phyloP scores from a whole-genome alignment of 2,888 invertebrate genomes.

The Petrolisthes manimaculis region DNA sequence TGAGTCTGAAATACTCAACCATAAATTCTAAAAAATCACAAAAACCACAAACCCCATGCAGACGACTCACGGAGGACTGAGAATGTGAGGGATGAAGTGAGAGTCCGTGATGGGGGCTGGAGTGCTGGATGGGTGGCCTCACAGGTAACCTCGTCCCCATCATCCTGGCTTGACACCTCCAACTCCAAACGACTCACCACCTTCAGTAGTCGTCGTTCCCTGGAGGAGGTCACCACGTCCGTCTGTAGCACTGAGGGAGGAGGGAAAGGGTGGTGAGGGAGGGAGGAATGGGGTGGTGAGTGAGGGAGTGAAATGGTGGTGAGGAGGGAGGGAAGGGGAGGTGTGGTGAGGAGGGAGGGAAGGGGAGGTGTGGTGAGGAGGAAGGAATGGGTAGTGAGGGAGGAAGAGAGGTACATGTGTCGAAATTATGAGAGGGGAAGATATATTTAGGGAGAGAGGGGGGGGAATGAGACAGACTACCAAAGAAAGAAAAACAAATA shows the following conservation, averaged over 20 bases:
- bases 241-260: conserved; percentile 25
- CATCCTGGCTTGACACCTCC: conserved; percentile 30
- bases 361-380: not conserved
- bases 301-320: not conserved
- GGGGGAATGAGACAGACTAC: not conserved
- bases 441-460: not conserved
- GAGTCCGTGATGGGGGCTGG: conserved; percentile 25
- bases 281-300: no score
- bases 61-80: conserved; percentile 61
- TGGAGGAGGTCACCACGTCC: conserved; percentile 6
- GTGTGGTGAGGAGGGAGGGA: not conserved
- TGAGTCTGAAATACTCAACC: no score
- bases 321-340: not conserved
- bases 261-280: not conserved
- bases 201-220: conserved; percentile 30
- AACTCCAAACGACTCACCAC: conserved; percentile 44
- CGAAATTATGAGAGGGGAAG: not conserved
- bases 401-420: not conserved
- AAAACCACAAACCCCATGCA: not conserved
- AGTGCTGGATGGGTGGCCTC: conserved; percentile 59
- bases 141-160: conserved; percentile 54
- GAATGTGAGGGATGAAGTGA: conserved; percentile 54
- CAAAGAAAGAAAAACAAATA: not conserved
- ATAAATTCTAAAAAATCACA: no score
- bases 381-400: not conserved